Evolutionary conservation across 2,888 invertebrate species (phyloP), one percentile per base, ranked within the genome.

Genomic region (Phyto melanocephala): DNA sequence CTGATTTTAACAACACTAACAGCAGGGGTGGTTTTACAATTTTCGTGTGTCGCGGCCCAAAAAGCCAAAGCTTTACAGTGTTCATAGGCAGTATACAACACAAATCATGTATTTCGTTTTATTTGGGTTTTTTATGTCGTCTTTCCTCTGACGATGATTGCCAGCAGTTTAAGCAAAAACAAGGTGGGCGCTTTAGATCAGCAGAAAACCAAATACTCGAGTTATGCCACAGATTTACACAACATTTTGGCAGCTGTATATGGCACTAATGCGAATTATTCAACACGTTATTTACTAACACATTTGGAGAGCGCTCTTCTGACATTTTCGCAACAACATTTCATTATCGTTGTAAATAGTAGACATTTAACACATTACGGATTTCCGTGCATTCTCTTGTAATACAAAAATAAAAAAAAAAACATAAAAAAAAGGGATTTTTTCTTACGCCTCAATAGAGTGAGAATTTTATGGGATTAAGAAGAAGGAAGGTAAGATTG

Each of bases 201-300:
- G 62, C 68, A 58, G 63, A 63, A 56, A 65, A 42, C 65, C 79
- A 75, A 79, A 15, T 67, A 70, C 84, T 83, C 86, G 85, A 85
- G 87, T 87, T 88, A 86, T 85, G 84, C 79, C 85, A 83, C 85
- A 85, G 86, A 85, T 84, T 87, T 86, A 87, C 87, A 86, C 84
- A 74, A 80, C 58, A 76, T 84, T 84, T 80, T 85, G 84, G 85
- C 86, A 83, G 85, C 86, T 86, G 86, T 81, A 83, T 83, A 76
- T 70, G 87, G 86, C 85, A 81, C 83, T 88, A 87, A 88, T 87
- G 84, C 87, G 87, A 86, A 87, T 89, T 88, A 88, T 83, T 67
- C 83, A 86, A 85, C 86, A 77, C 86, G 86, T 86, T 84, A 52
- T 85, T 56, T 2, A 35, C 28, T 28, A 4, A 20, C 10, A 58